These are phyloP conservation scores for Chloropsis cyanopogon DNA, from an alignment of 2,113 vertebrate species.

Conservation along the genomic window DNA sequence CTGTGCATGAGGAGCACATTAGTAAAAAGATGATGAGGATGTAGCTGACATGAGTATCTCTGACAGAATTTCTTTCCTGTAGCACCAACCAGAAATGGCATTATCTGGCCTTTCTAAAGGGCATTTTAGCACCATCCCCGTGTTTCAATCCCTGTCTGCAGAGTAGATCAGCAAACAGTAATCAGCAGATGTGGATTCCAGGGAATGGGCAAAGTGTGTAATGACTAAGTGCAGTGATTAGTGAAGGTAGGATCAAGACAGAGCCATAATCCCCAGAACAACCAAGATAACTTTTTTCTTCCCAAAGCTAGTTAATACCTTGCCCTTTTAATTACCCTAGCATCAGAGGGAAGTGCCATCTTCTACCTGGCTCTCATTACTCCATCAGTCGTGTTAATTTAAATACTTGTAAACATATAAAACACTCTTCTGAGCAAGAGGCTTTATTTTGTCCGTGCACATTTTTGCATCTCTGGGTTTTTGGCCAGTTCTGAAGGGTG, in stretches of 20 bases:
- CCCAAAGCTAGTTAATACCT: slow-evolving; percentile 39
- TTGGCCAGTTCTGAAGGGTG: background rate
- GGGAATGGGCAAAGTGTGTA: slow-evolving; percentile 27
- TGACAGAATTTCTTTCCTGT: background rate
- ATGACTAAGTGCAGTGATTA: slow-evolving; percentile 35
- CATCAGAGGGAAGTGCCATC: background rate
- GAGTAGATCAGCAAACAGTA: slow-evolving; percentile 2
- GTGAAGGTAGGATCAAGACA: background rate
- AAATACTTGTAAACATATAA: slow-evolving; percentile 5
- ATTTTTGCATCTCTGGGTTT: background rate
- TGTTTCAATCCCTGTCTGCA: background rate
- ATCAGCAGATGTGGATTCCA: slow-evolving; percentile 33
- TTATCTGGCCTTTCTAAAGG: slow-evolving; percentile 59
- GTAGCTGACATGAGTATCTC: background rate
- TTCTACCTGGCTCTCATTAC: slow-evolving; percentile 33
- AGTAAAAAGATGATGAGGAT: slow-evolving; percentile 2
- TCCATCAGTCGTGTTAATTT: slow-evolving; percentile 1
- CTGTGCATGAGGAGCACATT: background rate
- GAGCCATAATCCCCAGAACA: background rate
- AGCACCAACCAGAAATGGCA: background rate
- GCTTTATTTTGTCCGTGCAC: background rate
- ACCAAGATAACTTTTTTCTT: background rate
- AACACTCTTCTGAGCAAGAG: background rate
- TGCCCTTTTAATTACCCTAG: slow-evolving; percentile 52
- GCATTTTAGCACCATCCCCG: slow-evolving; percentile 2